Base-by-base conservation (phyloP, 2,113 vertebrate species). In the Microtus richardsoni region DNA sequence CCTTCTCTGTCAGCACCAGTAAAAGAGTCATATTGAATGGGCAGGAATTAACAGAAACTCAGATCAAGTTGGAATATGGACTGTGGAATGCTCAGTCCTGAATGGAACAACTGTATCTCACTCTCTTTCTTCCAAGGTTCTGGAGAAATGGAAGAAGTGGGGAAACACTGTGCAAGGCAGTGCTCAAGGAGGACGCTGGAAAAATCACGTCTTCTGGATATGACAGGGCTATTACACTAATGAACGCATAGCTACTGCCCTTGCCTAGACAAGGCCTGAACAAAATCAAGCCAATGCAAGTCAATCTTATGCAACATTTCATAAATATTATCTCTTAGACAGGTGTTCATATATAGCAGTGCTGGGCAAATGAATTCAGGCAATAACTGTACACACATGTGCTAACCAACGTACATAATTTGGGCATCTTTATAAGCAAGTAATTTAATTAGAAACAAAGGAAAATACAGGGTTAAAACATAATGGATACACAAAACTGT, bases 401-500 rank as follows among this genome's bases (percentile, higher is more conserved):
- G 19, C 75, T 58, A 77, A 5, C 52, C 78, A 36, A 79, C 83
- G 70, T 5, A 71, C 6, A 60, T 62, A 28, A 49, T 62, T 95
- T 17, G 74, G 33, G 10, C 4, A n/a, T 91, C 7, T 82, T 82
- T 74, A 54, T 41, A 96, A 47, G 36, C 52, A 95, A 96, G 97
- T 60, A 78, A 78, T 93, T 97, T 39, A 90, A 70, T 89, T 93
- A 91, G 66, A 17, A 58, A 60, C 10, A 80, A 2, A 60, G 19
- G 54, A 26, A 96, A 96, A 84, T 85, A 87, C 0, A 64, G 49
- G 19, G 66, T n/a, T 92, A 68, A 16, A 78, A 88, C 24, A 21
- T 22, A 85, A 60, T 80, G 49, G 94, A 64, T 26, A 14, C 2
- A 71, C 4, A 83, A 78, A 88, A 41, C 1, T 39, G 10, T 83